A percentile compares a stretch with the other conserved stretches of the same genome.
These are phyloP conservation scores for Chitala chitala DNA, from an alignment of 2,113 vertebrate genomes.

Conservation along the genomic window DNA sequence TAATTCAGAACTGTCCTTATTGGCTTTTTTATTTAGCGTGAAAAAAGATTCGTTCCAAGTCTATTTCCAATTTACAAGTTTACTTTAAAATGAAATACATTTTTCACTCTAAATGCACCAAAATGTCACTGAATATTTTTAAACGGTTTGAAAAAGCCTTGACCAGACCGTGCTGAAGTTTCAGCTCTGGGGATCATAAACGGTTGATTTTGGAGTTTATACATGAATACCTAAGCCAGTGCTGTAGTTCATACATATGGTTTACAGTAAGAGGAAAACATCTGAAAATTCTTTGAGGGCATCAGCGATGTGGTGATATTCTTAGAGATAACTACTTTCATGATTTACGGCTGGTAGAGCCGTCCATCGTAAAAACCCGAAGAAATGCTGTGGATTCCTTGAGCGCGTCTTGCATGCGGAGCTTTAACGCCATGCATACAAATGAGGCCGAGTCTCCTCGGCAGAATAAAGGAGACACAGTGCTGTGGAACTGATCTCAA, in stretches of 20 bases:
- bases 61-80: too few species aligned
- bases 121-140: too few species aligned
- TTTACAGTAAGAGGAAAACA: background rate
- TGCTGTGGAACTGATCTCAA: conserved; percentile 9
- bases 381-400: background rate
- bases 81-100: too few species aligned
- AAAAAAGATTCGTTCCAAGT: too few species aligned
- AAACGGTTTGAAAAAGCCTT: too few species aligned
- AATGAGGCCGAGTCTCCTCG: background rate
- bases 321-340: background rate
- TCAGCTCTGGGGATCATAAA: too few species aligned
- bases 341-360: background rate
- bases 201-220: too few species aligned
- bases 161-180: too few species aligned
- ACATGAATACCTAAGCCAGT: background rate
- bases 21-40: too few species aligned
- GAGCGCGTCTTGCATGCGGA: background rate
- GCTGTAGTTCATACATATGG: background rate
- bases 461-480: conserved; percentile 17
- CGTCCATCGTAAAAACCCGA: background rate
- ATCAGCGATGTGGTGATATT: background rate
- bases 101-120: too few species aligned
- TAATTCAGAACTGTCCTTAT: too few species aligned
- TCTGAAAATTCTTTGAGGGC: background rate
- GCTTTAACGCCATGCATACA: background rate